Evolutionary conservation across 1,140 invertebrate genomes (phyloP).

Genomic region (Drosophila mauritiana): DNA sequence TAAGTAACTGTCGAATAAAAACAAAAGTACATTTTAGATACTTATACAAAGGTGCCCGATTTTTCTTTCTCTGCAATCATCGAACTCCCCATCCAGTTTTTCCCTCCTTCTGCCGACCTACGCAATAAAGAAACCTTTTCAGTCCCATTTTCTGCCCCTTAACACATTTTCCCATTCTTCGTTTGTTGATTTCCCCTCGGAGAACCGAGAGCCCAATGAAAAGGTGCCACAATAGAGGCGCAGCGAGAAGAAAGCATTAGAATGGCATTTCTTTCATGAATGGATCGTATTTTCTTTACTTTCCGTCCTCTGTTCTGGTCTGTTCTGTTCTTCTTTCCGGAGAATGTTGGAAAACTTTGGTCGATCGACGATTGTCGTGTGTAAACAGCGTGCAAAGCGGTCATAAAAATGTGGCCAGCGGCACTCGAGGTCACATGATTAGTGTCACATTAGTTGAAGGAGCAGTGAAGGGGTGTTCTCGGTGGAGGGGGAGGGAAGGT

Average conservation of each 20-base stretch:
- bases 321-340: constrained; percentile 30
- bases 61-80: constrained; percentile 9
- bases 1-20: too few species aligned
- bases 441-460: constrained; percentile 69
- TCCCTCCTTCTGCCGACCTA: constrained; percentile 3
- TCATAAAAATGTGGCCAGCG: constrained; percentile 57
- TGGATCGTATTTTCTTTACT: constrained; percentile 54
- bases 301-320: constrained; percentile 8
- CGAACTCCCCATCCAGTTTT: neutral
- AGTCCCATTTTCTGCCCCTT: constrained; percentile 45
- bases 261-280: constrained; percentile 77
- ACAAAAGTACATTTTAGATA: too few species aligned
- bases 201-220: constrained; percentile 33
- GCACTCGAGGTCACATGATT: constrained; percentile 78
- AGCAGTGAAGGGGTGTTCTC: neutral
- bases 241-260: constrained; percentile 66
- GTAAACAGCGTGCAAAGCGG: constrained; percentile 72
- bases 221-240: constrained; percentile 62
- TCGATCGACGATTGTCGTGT: constrained; percentile 50
- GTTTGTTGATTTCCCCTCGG: constrained; percentile 53
- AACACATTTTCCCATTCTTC: constrained; percentile 52
- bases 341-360: constrained; percentile 58
- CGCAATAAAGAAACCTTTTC: constrained; percentile 11
- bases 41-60: too few species aligned
- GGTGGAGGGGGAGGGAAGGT: constrained; percentile 13